Evolutionary conservation across 2,797 vertebrate species (phyloP), one percentile per base, ranked within the genome.

Genomic region (Carcharodon carcharias): DNA sequence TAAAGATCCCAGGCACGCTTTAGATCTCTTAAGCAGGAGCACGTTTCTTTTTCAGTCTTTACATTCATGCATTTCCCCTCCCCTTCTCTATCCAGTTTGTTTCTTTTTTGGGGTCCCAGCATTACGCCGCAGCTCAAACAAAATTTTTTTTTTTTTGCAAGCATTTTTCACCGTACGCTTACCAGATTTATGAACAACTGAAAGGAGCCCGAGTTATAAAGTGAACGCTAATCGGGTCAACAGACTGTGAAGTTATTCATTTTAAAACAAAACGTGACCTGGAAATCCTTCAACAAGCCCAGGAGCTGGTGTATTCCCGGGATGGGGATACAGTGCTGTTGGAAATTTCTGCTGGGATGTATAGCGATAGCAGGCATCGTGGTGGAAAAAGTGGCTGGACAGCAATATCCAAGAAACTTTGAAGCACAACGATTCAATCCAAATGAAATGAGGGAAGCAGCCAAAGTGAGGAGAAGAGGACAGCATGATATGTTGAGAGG

Each of bases 401-500:
- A 97, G 88, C 88, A 96, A 96, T 96, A 96, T 96, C 88, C 96
- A 96, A 95, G 93, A 92, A 54, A 69, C 67, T 96, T 96, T 91
- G 95, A 95, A 96, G 85, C 96, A 96, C 96, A 96, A 95, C 96
- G 96, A 95, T 94, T 96, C 69, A 96, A 97, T 87, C 91, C 96
- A 85, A 96, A 96, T 96, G 96, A 96, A 96, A 96, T 91, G 95
- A 69, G 95, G 67, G 96, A 96, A 56, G n/a, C 96, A 21, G 73
- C 95, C 93, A 96, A 71, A 0, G 97, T 97, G 96, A 98, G 98
- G 96, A 96, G 98, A 97, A 97, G 98, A 96, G 98, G 98, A 97
- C 98, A 98, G 96, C 98, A 98, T 96, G 98, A 98, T 94, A 96
- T 97, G 0, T 97, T 98, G 18, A 97, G 98, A 96, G 98, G 98